Conservation (phyloP, 2,888 invertebrate species). For the Incurvaria masculella region DNA sequence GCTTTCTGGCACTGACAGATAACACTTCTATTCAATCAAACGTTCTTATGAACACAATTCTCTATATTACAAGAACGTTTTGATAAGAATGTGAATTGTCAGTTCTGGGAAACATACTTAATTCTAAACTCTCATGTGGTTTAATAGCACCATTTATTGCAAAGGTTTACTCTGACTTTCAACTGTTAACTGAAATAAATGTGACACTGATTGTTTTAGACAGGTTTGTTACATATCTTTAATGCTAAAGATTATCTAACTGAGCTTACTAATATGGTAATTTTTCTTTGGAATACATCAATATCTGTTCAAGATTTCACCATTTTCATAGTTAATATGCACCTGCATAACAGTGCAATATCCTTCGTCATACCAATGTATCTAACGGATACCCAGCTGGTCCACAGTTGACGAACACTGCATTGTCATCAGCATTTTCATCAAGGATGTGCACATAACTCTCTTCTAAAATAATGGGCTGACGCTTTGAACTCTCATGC, state of each 20-base stretch:
- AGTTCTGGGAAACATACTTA: too few species aligned
- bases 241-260: background rate
- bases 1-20: too few species aligned
- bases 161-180: background rate
- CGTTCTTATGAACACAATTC: too few species aligned
- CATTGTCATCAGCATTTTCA: slow-evolving; percentile 20
- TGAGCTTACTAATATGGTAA: background rate
- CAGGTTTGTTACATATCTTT: too few species aligned
- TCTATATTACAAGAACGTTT: too few species aligned
- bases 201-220: too few species aligned
- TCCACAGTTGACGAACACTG: background rate
- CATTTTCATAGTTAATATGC: too few species aligned
- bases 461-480: slow-evolving; percentile 44
- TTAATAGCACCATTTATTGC: background rate
- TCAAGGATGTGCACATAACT: slow-evolving; percentile 47
- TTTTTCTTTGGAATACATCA: background rate
- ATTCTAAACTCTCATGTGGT: too few species aligned
- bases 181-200: too few species aligned
- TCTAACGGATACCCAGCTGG: slow-evolving; percentile 36
- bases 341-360: background rate
- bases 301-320: background rate
- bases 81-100: too few species aligned
- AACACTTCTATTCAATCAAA: too few species aligned
- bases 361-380: slow-evolving; percentile 43
- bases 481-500: slow-evolving; percentile 44